Evolutionary conservation across 2,888 invertebrate species (phyloP).

Genomic region (Melanchra persicariae): DNA sequence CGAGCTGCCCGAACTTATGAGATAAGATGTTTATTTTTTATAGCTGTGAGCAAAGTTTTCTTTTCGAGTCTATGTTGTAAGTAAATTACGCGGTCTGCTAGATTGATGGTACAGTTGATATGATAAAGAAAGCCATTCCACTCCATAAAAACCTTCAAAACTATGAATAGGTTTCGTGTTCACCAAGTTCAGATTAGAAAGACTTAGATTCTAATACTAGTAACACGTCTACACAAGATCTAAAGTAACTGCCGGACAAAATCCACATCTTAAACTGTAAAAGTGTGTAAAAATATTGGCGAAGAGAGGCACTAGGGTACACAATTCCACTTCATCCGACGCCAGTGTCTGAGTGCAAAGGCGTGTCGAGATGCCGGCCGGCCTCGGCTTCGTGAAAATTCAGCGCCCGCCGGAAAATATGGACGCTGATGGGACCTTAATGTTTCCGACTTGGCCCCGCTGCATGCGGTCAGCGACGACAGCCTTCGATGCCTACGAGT

Average conservation of each 20-base stretch:
- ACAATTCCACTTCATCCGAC: conserved; percentile 84
- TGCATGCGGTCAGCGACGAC: conserved; percentile 84
- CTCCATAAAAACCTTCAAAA: neutral
- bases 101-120: conserved; percentile 49
- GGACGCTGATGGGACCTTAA: conserved; percentile 89
- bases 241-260: conserved; percentile 58
- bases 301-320: conserved; percentile 79
- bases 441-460: conserved; percentile 87
- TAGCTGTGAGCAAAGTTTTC: conserved; percentile 73
- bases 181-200: neutral
- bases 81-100: conserved; percentile 64
- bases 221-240: conserved; percentile 38
- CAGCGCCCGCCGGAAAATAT: conserved; percentile 86
- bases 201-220: neutral
- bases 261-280: conserved; percentile 76
- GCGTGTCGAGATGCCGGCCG: conserved; percentile 86
- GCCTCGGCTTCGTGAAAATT: conserved; percentile 87
- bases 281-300: conserved; percentile 84
- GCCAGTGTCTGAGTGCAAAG: conserved; percentile 88
- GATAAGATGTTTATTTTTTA: conserved; percentile 84
- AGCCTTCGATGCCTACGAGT: conserved; percentile 80
- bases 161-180: neutral
- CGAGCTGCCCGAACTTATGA: conserved; percentile 83
- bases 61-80: conserved; percentile 66
- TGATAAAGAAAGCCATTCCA: neutral